These are phyloP conservation scores for Tenebrosternarchus preto DNA, from an alignment of 2,113 vertebrate genomes.

Conservation along the genomic window DNA sequence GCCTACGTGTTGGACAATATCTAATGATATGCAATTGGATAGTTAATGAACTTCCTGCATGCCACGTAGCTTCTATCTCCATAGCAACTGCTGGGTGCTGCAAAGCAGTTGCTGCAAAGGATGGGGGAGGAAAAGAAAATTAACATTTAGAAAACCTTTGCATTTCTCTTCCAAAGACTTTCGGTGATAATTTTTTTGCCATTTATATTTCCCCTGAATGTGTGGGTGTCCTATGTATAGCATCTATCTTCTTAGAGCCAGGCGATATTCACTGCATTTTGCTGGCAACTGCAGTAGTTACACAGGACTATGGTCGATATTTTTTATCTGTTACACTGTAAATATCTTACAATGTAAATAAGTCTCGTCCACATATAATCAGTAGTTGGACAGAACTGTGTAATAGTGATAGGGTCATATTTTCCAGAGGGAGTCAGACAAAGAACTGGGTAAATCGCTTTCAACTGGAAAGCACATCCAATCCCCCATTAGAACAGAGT, in stretches of 20 bases:
- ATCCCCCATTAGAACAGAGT: conserved; percentile 9
- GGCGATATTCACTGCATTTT: too few relatives aligned
- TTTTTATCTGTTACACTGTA: not conserved
- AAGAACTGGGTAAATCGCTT: conserved; percentile 3
- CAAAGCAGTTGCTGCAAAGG: conserved; percentile 35
- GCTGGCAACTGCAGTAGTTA: too few relatives aligned
- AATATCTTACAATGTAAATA: not conserved
- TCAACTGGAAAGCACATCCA: conserved; percentile 23
- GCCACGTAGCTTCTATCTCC: conserved; percentile 68
- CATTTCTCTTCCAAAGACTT: conserved; percentile 2
- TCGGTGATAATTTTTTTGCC: conserved; percentile 5
- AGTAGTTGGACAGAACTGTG: not conserved
- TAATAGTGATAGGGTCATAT: conserved; percentile 1
- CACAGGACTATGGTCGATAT: not conserved
- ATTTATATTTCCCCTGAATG: not conserved
- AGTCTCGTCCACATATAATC: not conserved
- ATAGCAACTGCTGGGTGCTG: conserved; percentile 69
- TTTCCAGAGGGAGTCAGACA: conserved; percentile 35
- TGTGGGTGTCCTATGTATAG: too few relatives aligned
- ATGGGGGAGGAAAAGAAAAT: conserved; percentile 35
- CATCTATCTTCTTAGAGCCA: too few relatives aligned
- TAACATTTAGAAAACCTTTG: conserved; percentile 28
- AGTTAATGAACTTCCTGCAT: conserved; percentile 78
- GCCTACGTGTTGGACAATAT: conserved; percentile 49
- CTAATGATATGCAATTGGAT: conserved; percentile 74